Evolutionary conservation across 2,888 invertebrate genomes (phyloP).

Genomic region (Tenthredo distinguenda): DNA sequence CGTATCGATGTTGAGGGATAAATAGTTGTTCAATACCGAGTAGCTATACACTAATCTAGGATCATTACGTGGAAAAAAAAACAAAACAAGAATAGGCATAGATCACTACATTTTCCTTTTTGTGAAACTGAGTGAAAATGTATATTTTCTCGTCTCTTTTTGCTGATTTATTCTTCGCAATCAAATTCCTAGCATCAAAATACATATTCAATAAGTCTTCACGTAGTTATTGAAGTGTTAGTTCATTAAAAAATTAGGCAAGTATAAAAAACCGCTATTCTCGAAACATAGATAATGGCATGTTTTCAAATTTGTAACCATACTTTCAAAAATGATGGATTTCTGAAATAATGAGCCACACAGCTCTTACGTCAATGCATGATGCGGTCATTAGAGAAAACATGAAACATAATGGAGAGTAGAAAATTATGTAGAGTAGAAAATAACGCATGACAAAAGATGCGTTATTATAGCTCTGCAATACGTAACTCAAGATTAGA

Average conservation of each 20-base stretch:
- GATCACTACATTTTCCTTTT: too few species aligned
- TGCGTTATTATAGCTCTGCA: neutral
- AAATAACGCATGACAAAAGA: neutral
- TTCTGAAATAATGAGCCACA: neutral
- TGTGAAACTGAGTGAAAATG: neutral
- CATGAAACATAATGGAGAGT: neutral
- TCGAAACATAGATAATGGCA: neutral
- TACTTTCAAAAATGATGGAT: neutral
- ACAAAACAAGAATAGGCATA: too few species aligned
- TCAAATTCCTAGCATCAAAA: neutral
- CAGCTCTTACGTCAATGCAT: neutral
- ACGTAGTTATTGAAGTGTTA: neutral
- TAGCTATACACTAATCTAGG: too few species aligned
- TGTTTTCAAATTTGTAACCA: neutral
- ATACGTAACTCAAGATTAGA: neutral
- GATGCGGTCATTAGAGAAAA: neutral
- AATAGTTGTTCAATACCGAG: too few species aligned
- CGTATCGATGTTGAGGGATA: too few species aligned
- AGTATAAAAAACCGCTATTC: neutral
- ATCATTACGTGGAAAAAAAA: too few species aligned
- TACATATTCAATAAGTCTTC: neutral
- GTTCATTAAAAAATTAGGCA: neutral
- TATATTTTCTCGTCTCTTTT: neutral
- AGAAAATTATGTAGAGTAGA: neutral
- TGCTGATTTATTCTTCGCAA: neutral